These are phyloP conservation scores for Xestoiulus laeticollis DNA, from an alignment of 2,888 invertebrate genomes.

Conservation along the genomic window DNA sequence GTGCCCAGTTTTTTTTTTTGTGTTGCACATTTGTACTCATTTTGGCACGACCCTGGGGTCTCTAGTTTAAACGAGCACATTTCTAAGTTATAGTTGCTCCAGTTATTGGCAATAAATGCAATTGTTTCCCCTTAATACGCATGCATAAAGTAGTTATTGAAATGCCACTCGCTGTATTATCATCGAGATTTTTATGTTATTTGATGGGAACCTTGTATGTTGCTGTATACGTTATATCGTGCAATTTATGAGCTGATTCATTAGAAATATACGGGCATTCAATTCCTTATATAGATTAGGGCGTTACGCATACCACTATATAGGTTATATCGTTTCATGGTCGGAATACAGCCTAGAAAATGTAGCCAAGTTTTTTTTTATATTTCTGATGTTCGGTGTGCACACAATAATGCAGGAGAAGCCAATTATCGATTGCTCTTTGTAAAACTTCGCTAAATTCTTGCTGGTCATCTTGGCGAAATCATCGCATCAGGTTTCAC, in stretches of 20 bases:
- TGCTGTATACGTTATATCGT: neutral
- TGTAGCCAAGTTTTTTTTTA: neutral
- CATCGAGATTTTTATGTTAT: neutral
- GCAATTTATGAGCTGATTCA: neutral
- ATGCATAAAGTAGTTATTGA: neutral
- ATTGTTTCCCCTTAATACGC: constrained; percentile 6
- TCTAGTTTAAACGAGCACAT: neutral
- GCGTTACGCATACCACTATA: neutral
- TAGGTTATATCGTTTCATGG: neutral
- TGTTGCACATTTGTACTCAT: neutral
- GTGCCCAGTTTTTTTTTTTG: neutral
- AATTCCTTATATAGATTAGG: neutral
- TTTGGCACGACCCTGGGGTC: neutral
- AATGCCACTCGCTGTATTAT: neutral
- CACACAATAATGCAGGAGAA: neutral
- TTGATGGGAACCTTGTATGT: neutral
- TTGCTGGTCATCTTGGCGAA: neutral
- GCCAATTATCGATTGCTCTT: neutral
- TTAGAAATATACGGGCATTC: neutral
- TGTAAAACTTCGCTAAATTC: neutral
- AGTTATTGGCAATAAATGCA: constrained; percentile 20
- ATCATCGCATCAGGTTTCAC: neutral
- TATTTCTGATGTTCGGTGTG: neutral
- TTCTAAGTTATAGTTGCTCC: no score
- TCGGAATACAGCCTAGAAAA: constrained; percentile 11